Evolutionary conservation across 2,113 vertebrate species (phyloP).

Genomic region (Mustela nigripes): DNA sequence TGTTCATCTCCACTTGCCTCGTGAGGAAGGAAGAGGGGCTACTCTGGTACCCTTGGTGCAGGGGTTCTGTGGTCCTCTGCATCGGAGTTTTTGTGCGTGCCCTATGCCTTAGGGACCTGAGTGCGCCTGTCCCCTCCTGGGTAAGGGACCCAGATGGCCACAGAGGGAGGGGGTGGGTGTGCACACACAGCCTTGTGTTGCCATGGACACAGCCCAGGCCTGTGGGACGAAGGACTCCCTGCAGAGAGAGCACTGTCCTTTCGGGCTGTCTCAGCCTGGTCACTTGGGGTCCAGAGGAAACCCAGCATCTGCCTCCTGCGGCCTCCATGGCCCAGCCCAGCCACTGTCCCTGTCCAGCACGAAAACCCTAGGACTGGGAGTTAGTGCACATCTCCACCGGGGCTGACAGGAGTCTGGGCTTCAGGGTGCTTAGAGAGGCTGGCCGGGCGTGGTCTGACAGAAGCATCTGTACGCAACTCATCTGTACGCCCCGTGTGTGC

Average conservation of each 20-base stretch:
- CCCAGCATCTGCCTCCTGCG: neutral
- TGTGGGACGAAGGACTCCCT: neutral
- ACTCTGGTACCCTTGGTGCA: fast-evolving
- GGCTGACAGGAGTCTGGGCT: neutral
- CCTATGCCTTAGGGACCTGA: neutral
- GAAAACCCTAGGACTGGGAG: neutral
- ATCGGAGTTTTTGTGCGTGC: fast-evolving
- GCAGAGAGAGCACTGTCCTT: neutral
- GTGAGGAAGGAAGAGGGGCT: fast-evolving
- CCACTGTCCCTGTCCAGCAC: neutral
- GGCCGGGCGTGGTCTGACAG: neutral
- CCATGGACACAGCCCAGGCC: neutral
- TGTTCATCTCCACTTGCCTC: neutral
- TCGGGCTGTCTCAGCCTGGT: neutral
- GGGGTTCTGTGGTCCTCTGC: fast-evolving
- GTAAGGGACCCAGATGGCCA: neutral
- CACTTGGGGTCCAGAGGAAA: neutral
- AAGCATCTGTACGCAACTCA: fast-evolving
- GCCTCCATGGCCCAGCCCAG: too few species aligned
- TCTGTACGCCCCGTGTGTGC: neutral
- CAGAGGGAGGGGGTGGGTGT: neutral
- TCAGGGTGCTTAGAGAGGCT: neutral
- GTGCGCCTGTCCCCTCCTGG: neutral
- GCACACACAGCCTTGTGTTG: neutral
- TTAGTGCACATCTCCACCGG: neutral